A percentile compares a stretch with the other conserved stretches of the same genome.
These are phyloP conservation scores for Tragelaphus strepsiceros DNA, from an alignment of 2,113 vertebrate species.

Conservation along the genomic window DNA sequence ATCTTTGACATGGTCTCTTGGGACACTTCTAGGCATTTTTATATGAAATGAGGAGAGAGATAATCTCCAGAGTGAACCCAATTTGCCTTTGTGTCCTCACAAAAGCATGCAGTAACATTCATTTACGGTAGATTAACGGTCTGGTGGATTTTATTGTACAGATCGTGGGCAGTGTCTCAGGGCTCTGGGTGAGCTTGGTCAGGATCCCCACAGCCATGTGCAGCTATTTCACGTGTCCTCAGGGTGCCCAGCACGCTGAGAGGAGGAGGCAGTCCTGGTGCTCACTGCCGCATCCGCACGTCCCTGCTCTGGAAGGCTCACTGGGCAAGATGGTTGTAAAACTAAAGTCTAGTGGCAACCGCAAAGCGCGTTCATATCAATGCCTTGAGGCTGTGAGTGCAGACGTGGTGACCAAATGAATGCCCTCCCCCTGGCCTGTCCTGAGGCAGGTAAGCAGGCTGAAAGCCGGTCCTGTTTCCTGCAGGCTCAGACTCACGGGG, in stretches of 20 bases:
- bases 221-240: too few species aligned
- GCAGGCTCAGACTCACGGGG: neutral
- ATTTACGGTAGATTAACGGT: neutral
- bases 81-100: conserved; percentile 12
- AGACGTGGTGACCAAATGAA: neutral
- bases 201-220: fast-evolving
- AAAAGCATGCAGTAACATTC: conserved; percentile 6
- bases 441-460: neutral
- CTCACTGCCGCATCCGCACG: fast-evolving
- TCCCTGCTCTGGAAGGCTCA: fast-evolving
- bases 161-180: neutral
- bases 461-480: neutral
- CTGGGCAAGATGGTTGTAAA: neutral
- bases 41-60: neutral
- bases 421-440: neutral
- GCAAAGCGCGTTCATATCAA: fast-evolving
- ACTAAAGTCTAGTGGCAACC: neutral
- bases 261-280: fast-evolving
- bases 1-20: conserved; percentile 8
- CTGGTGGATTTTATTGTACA: conserved; percentile 21
- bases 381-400: neutral
- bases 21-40: conserved; percentile 36
- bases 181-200: neutral
- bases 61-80: conserved; percentile 5
- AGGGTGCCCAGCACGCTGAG: neutral